Evolutionary conservation across 2,797 vertebrate species (phyloP), one percentile per base, ranked within the genome.

Genomic region (Naso thynnoides): DNA sequence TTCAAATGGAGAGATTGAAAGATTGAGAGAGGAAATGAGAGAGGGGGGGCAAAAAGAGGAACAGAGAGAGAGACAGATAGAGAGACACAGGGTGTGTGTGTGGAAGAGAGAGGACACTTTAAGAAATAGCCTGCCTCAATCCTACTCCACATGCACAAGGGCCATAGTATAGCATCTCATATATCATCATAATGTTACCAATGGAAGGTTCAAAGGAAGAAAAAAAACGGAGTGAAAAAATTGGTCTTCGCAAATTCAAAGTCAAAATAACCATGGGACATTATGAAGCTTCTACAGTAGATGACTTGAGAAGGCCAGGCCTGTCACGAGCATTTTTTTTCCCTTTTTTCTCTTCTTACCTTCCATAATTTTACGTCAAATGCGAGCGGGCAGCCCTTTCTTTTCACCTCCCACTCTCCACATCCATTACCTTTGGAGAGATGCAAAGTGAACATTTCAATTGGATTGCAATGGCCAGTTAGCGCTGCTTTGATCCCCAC

Each of bases 381-480:
- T 86, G 87, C 84, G 87, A 92, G 83, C 87, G 73, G 84, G 84
- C 84, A 89, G 83, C 78, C 73, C 76, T 90, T 92, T 91, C 86
- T 92, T 90, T 91, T 89, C 87, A 86, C 89, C 89, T 86, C 83
- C 87, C 86, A 83, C 89, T 93, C 91, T 87, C 78, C 91, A 90
- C 88, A 90, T 93, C 93, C 88, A 94, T 94, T 94, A 92, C 93
- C 84, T 94, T 92, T 88, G 90, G 90, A 91, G 89, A 93, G 92
- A 94, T 93, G 91, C 92, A 93, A 93, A 91, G 93, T 93, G 94
- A 94, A 93, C 92, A 93, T 94, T 95, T 95, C 92, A 94, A 94
- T 95, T 95, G 93, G 94, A 94, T 95, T 94, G 93, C 94, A 91
- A 93, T 94, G 94, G 92, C 91, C 93, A 92, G 93, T 94, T 94